Evolutionary conservation across 2,888 invertebrate genomes (phyloP).

Genomic region (Exephanes ischioxanthus): DNA sequence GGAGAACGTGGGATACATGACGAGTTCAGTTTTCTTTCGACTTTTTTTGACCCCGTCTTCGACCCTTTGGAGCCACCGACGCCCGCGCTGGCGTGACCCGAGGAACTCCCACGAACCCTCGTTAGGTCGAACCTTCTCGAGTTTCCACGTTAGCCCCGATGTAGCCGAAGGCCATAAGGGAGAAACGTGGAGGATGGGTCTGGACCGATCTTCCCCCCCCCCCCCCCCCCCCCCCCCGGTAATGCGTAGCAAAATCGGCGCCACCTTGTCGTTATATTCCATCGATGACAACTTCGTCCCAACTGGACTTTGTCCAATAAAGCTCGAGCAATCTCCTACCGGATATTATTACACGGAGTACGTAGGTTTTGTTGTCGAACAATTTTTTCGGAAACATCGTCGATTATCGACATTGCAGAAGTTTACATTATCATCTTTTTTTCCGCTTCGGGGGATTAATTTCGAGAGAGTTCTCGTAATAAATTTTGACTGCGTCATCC

Average conservation of each 20-base stretch:
- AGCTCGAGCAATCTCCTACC: not conserved
- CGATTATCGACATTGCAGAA: not conserved
- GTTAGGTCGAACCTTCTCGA: conserved; percentile 53
- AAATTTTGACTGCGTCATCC: no score
- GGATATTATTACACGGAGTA: not conserved
- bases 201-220: conserved; percentile 12
- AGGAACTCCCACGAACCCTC: conserved; percentile 32
- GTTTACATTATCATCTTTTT: not conserved
- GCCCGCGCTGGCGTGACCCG: conserved; percentile 35
- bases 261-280: conserved; percentile 51
- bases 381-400: not conserved
- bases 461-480: not conserved
- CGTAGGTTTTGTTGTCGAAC: not conserved
- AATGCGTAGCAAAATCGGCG: conserved; percentile 36
- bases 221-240: not conserved
- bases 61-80: conserved; percentile 13
- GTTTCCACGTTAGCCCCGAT: conserved; percentile 40
- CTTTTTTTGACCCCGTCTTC: conserved; percentile 8
- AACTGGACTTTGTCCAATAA: conserved; percentile 5
- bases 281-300: conserved; percentile 34
- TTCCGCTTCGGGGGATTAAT: not conserved
- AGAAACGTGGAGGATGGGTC: conserved; percentile 17
- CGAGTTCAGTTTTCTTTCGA: conserved; percentile 35
- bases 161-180: not conserved
- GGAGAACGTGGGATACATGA: conserved; percentile 41